phyloP scores from a whole-genome alignment of 1,140 invertebrate species.

The Eufriesea mexicana region DNA sequence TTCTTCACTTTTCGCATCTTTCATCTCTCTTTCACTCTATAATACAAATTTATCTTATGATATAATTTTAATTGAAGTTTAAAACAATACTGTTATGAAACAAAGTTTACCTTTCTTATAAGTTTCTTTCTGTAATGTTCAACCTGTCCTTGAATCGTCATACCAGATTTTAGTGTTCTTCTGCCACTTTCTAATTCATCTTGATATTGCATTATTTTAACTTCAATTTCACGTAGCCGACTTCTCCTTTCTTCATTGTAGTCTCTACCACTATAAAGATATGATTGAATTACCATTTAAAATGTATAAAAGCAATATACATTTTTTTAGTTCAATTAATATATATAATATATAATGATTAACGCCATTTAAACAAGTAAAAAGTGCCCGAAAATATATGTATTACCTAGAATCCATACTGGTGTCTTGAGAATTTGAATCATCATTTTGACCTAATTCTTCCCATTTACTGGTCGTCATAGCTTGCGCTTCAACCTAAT shows the following conservation, averaged over 20 bases:
- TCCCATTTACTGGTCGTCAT: constrained; percentile 96
- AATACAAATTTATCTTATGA: constrained; percentile 24
- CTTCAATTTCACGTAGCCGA: constrained; percentile 95
- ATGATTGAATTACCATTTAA: background rate
- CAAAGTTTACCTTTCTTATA: constrained; percentile 88
- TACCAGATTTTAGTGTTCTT: constrained; percentile 88
- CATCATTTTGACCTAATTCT: constrained; percentile 84
- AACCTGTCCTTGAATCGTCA: constrained; percentile 92
- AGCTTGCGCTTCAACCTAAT: constrained; percentile 90
- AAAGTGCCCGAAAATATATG: background rate
- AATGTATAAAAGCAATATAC: background rate
- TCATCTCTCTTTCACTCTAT: constrained; percentile 78
- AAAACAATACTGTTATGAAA: background rate
- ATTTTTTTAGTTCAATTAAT: background rate
- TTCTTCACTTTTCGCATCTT: constrained; percentile 78
- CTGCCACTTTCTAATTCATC: constrained; percentile 96
- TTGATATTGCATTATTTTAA: constrained; percentile 97
- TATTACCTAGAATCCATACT: constrained; percentile 80
- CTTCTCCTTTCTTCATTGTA: constrained; percentile 90
- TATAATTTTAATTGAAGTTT: background rate
- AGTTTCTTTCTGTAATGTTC: constrained; percentile 96
- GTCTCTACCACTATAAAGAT: constrained; percentile 77
- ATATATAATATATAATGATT: too few relatives aligned
- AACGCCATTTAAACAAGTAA: too few relatives aligned
- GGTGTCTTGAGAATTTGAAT: constrained; percentile 80